Evolutionary conservation across 2,113 vertebrate species (phyloP), one percentile per base, ranked within the genome.

Genomic region (Syrrhaptes paradoxus): DNA sequence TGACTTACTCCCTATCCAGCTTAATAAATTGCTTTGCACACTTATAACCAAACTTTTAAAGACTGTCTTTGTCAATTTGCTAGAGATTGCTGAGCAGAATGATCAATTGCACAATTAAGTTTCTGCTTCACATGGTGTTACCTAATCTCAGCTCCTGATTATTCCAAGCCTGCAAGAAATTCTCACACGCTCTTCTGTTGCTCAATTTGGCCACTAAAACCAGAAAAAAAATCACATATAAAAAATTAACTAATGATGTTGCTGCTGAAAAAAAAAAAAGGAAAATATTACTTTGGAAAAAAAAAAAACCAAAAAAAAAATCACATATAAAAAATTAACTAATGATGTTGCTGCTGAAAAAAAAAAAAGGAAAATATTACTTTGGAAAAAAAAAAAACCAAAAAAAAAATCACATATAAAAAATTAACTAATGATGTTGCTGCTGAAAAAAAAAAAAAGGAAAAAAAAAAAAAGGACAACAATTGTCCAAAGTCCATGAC

Each of bases 91-190:
- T 71, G 15, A 72, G 57, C 32, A 93, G 34, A 84, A 87, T 75
- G 48, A 95, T 92, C 83, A 87, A 87, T 90, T 74, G 31, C 20
- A 20, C 72, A 92, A 84, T 90, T 84, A 90, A 84, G 9, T 55
- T 78, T 87, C 76, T 68, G 19, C 7, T 91, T 92, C 21, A 55
- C 31, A 20, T 72, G 13, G 5, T 51, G 14, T 45, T 92, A 36
- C 21, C 25, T 84, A 63, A 86, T 71, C 21, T 81, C 4, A 74
- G 45, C 6, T 89, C 61, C 68, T 91, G 38, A 63, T 74, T 74
- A 67, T 80, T 87, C 48, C 2, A 1, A 77, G 10, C 5, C 21
- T 75, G 24, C 7, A 74, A 74, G 18, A 77, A 77, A 7, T 28
- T 4, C 19, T 77, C 51, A 29, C 15, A 41, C 4, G 13, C 3